phyloP scores from a whole-genome alignment of 2,888 invertebrate genomes.

The Leptinotarsa rubiginosa region DNA sequence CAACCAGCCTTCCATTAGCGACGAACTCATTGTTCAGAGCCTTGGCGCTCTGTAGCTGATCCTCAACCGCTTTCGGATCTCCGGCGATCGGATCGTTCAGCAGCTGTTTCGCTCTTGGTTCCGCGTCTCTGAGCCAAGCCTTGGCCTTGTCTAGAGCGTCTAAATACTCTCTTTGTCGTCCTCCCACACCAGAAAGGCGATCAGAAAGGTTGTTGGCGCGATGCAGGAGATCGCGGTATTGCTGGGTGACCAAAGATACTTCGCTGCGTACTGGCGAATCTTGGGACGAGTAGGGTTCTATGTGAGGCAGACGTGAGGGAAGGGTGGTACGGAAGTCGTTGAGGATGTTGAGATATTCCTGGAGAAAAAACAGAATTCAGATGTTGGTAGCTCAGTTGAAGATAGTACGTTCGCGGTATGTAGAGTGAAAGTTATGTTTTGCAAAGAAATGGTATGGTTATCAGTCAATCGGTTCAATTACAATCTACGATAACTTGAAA shows the following conservation, averaged over 20 bases:
- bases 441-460: too few relatives aligned
- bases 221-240: slow-evolving; percentile 84
- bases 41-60: slow-evolving; percentile 87
- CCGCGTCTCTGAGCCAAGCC: slow-evolving; percentile 82
- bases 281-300: slow-evolving; percentile 77
- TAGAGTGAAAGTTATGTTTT: too few relatives aligned
- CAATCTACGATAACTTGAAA: too few relatives aligned
- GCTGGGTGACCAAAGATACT: slow-evolving; percentile 81
- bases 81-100: slow-evolving; percentile 87
- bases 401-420: too few relatives aligned
- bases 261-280: slow-evolving; percentile 82
- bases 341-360: slow-evolving; percentile 84
- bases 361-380: slow-evolving; percentile 36
- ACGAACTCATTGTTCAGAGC: slow-evolving; percentile 87
- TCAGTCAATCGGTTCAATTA: too few relatives aligned
- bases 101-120: slow-evolving; percentile 80
- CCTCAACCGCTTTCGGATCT: slow-evolving; percentile 87
- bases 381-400: too few relatives aligned
- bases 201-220: slow-evolving; percentile 88
- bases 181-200: slow-evolving; percentile 82
- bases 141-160: slow-evolving; percentile 86
- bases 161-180: slow-evolving; percentile 80
- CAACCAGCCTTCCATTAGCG: slow-evolving; percentile 86
- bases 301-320: slow-evolving; percentile 84
- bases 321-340: slow-evolving; percentile 90